Percentiles rank a stretch among this genome's conserved stretches.
phyloP scores from a whole-genome alignment of 2,113 vertebrate species.

The Phalacrocorax pelagicus region DNA sequence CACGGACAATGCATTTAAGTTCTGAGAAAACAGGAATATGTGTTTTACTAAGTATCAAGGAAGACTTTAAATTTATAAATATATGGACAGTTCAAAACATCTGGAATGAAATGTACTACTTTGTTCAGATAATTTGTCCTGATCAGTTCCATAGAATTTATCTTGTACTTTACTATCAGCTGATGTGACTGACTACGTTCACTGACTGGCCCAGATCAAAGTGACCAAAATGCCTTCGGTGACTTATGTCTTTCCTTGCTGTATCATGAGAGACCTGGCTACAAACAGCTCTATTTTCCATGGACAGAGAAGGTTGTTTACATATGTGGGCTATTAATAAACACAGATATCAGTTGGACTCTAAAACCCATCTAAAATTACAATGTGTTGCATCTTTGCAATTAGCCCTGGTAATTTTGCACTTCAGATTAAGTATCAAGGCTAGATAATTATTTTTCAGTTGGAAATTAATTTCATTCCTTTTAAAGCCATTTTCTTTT shows the following conservation, averaged over 20 bases:
- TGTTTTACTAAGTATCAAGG: not conserved
- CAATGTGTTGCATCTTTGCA: constrained; percentile 9
- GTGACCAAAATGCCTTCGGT: constrained; percentile 7
- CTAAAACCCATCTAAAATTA: constrained; percentile 62
- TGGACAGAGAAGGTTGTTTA: constrained; percentile 44
- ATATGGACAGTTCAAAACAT: not conserved
- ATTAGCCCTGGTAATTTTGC: constrained; percentile 15
- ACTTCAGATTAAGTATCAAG: not conserved
- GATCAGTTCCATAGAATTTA: not conserved
- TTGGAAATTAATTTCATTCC: not conserved
- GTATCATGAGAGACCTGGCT: constrained; percentile 41
- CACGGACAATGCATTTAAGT: not conserved
- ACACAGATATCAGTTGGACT: constrained; percentile 54
- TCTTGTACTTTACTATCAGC: not conserved
- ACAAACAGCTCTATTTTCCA: constrained; percentile 58
- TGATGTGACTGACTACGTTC: not conserved
- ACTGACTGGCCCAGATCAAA: not conserved
- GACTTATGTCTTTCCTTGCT: not conserved
- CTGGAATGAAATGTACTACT: not conserved
- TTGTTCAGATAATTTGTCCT: not conserved
- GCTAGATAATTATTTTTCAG: constrained; percentile 4
- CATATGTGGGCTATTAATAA: constrained; percentile 56
- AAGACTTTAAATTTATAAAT: not conserved
- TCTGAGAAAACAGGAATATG: not conserved
- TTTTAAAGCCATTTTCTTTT: not conserved